These are phyloP conservation scores for Otolemur garnettii DNA, from an alignment of 2,113 vertebrate species.

Conservation along the genomic window DNA sequence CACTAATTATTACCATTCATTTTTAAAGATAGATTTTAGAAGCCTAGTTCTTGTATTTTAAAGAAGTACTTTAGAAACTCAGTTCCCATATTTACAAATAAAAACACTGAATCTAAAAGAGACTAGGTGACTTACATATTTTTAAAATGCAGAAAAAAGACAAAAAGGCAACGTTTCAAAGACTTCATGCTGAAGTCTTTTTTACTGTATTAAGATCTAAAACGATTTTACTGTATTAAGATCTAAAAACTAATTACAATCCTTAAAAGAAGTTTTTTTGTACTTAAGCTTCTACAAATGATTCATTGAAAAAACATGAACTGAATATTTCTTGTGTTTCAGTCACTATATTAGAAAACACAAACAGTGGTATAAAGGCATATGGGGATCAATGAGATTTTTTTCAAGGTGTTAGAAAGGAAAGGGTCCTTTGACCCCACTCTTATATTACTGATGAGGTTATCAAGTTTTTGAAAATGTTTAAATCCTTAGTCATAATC, in stretches of 20 bases:
- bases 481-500: not conserved
- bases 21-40: conserved; percentile 31
- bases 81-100: not conserved
- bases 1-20: not conserved
- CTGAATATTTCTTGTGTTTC: not conserved
- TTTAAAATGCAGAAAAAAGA: conserved; percentile 50
- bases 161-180: conserved; percentile 25
- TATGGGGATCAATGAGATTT: not conserved
- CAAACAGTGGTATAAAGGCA: not conserved
- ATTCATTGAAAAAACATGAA: not conserved
- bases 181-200: not conserved
- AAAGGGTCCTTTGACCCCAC: not conserved
- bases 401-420: not conserved
- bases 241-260: conserved; percentile 19
- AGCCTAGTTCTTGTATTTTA: not conserved
- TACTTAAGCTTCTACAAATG: conserved; percentile 24
- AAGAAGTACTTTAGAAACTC: conserved; percentile 27
- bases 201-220: not conserved
- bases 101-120: not conserved
- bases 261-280: not conserved
- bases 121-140: not conserved
- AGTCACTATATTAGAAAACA: not conserved
- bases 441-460: not conserved
- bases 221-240: not conserved
- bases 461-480: conserved; percentile 22